Conservation (phyloP, 1,140 invertebrate species). For the Dryas iulia region DNA sequence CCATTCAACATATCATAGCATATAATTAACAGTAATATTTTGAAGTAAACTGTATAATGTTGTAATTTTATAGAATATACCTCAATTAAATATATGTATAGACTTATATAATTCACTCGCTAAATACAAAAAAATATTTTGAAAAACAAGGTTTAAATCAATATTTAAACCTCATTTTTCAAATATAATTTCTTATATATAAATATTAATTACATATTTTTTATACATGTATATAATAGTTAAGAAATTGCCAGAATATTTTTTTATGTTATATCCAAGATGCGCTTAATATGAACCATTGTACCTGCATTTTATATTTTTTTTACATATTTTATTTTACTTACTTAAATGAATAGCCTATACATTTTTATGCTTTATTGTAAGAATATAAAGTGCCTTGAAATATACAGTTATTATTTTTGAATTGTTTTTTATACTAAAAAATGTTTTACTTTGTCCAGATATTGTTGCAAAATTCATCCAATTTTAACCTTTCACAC, state of each 20-base stretch:
- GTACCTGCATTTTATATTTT: constrained; percentile 50
- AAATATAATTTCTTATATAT: too few relatives aligned
- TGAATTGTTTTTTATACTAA: constrained; percentile 15
- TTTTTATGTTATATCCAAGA: neutral
- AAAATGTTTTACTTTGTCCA: constrained; percentile 38
- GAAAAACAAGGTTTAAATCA: too few relatives aligned
- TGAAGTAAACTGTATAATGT: too few relatives aligned
- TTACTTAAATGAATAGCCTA: neutral
- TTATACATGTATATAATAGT: too few relatives aligned
- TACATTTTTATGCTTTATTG: constrained; percentile 4
- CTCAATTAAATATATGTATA: too few relatives aligned
- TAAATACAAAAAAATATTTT: too few relatives aligned
- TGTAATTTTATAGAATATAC: too few relatives aligned
- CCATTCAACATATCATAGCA: neutral
- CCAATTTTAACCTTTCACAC: constrained; percentile 66
- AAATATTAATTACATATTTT: too few relatives aligned
- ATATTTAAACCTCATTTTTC: too few relatives aligned
- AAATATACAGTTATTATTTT: constrained; percentile 35
- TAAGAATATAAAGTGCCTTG: constrained; percentile 36
- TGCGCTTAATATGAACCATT: constrained; percentile 21
- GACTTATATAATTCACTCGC: too few relatives aligned
- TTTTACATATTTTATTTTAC: constrained; percentile 27
- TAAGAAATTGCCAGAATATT: too few relatives aligned
- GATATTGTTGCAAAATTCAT: constrained; percentile 71
- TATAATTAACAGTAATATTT: too few relatives aligned